These are phyloP conservation scores for Gallinago nigripennis DNA, from an alignment of 2,797 vertebrate genomes.

Conservation along the genomic window DNA sequence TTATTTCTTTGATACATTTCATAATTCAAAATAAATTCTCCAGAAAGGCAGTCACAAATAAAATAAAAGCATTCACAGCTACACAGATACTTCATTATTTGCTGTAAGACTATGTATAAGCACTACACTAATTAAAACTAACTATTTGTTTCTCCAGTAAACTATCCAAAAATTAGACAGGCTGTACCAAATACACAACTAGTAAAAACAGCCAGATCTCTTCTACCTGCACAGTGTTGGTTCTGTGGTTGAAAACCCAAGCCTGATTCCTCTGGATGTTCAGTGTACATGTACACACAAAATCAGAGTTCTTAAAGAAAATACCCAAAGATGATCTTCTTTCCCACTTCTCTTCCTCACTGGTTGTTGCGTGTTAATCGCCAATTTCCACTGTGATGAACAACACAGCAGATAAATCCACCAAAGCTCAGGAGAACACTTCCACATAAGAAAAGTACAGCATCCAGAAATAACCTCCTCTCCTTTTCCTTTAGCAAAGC, in stretches of 20 bases:
- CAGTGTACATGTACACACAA: not conserved
- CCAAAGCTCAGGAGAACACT: not conserved
- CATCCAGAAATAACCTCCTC: not conserved
- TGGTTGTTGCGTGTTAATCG: not conserved
- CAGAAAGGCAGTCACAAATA: not conserved
- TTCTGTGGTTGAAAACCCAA: not conserved
- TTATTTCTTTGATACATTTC: not conserved
- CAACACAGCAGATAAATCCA: not conserved
- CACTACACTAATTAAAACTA: not conserved
- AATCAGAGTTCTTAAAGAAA: not conserved
- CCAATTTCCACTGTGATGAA: not conserved
- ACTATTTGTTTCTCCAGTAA: not conserved
- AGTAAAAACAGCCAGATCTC: not conserved
- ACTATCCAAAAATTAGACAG: not conserved
- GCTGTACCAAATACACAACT: not conserved
- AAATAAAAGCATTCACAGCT: not conserved
- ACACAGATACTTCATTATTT: not conserved
- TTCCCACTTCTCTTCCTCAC: not conserved
- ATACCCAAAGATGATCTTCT: not conserved
- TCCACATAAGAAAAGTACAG: not conserved
- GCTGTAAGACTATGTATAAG: not conserved
- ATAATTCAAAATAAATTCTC: not conserved
- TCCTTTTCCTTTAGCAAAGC: not conserved
- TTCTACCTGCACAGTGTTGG: fast-evolving
- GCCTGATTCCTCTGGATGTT: not conserved